Evolutionary conservation across 2,113 vertebrate species (phyloP).

Genomic region (Varanus komodoensis): DNA sequence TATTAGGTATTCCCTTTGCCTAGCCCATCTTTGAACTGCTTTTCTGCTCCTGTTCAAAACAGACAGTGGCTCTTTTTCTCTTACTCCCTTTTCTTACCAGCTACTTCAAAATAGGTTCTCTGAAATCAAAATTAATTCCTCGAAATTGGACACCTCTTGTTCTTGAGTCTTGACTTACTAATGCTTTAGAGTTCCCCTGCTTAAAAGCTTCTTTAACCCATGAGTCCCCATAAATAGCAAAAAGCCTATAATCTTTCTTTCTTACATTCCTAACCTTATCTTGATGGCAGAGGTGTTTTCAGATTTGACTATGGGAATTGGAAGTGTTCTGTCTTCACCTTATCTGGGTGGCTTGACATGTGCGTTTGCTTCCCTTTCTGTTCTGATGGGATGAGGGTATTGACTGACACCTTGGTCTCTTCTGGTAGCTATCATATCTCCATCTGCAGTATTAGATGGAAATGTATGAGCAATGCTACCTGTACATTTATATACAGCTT

Average conservation of each 20-base stretch:
- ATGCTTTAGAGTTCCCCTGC: slow-evolving; percentile 31
- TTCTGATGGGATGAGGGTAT: neutral
- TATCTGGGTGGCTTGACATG: neutral
- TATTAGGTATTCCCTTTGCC: neutral
- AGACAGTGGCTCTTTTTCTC: slow-evolving; percentile 23
- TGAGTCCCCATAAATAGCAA: slow-evolving; percentile 24
- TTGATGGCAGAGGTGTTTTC: slow-evolving; percentile 25
- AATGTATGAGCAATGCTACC: neutral
- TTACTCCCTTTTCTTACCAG: neutral
- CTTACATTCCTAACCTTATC: slow-evolving; percentile 12
- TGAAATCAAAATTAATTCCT: neutral
- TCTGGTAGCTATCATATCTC: neutral
- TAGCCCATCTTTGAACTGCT: slow-evolving; percentile 8
- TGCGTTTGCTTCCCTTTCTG: neutral
- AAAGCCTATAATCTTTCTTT: neutral
- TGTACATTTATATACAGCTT: neutral
- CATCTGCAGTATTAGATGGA: neutral
- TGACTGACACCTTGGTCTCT: neutral
- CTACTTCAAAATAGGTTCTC: neutral
- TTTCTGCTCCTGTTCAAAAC: slow-evolving; percentile 24
- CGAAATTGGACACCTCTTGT: slow-evolving; percentile 41
- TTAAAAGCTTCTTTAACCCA: slow-evolving; percentile 26
- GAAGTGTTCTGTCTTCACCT: slow-evolving; percentile 34
- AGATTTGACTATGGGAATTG: slow-evolving; percentile 14
- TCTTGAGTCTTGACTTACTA: slow-evolving; percentile 48